These are phyloP conservation scores for Parambassis ranga DNA, from an alignment of 2,797 vertebrate genomes.

Conservation along the genomic window DNA sequence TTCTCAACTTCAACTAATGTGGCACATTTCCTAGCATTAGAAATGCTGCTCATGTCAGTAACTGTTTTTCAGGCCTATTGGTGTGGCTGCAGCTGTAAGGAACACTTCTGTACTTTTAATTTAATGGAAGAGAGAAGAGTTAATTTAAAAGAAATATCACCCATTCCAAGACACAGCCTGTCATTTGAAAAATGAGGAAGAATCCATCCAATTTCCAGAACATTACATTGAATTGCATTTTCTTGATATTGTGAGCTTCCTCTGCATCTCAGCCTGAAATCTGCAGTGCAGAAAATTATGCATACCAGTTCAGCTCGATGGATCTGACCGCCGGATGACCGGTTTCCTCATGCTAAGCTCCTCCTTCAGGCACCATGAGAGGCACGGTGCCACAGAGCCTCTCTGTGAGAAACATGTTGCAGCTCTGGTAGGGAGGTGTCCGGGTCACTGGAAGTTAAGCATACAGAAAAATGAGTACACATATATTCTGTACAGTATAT, in stretches of 20 bases:
- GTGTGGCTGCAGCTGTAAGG: neutral
- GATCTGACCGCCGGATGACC: slow-evolving; percentile 27
- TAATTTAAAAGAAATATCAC: neutral
- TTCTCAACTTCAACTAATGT: slow-evolving; percentile 5
- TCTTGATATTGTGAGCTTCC: neutral
- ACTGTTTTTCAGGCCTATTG: neutral
- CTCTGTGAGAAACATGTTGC: slow-evolving; percentile 13
- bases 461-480: neutral
- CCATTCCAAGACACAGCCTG: neutral
- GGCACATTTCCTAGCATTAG: neutral
- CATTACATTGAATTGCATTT: neutral
- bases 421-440: neutral
- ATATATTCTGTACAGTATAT: neutral
- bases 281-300: neutral
- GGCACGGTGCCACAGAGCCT: slow-evolving; percentile 3
- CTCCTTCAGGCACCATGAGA: slow-evolving; percentile 12
- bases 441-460: slow-evolving; percentile 17
- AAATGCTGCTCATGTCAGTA: neutral
- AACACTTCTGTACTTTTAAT: neutral
- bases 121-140: neutral
- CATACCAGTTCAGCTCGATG: neutral
- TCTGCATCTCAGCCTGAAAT: neutral
- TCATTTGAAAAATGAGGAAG: neutral
- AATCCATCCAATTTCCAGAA: neutral
- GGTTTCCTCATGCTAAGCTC: slow-evolving; percentile 4